A percentile compares a stretch with the other conserved stretches of the same genome.
Evolutionary conservation across 2,888 invertebrate species (phyloP).

Genomic region (Selenia dentaria): DNA sequence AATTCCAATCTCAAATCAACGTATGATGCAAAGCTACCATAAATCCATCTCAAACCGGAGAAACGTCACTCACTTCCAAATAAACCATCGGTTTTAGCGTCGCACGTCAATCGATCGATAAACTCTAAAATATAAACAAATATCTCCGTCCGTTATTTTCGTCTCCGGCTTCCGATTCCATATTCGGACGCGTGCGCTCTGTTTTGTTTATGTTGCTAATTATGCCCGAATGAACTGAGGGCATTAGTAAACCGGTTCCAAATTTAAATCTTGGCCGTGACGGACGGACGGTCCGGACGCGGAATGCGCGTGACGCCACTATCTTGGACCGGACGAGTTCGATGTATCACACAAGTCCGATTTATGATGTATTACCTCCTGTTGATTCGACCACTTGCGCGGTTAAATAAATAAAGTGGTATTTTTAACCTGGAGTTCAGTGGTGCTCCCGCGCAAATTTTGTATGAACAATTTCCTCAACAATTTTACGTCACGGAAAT

Average conservation of each 20-base stretch:
- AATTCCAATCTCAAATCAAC: neutral
- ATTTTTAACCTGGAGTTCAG: conserved; percentile 1
- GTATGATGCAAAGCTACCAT: neutral
- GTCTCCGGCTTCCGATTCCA: conserved; percentile 48
- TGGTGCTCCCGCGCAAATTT: neutral
- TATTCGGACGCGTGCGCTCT: conserved; percentile 52
- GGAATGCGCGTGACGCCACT: conserved; percentile 73
- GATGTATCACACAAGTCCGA: conserved; percentile 36
- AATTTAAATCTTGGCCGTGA: conserved; percentile 73
- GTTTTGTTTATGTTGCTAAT: conserved; percentile 61
- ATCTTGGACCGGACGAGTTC: conserved; percentile 30
- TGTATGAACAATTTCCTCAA: too few relatives aligned
- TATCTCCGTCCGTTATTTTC: conserved; percentile 43
- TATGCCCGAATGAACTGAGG: conserved; percentile 45
- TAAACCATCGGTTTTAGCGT: conserved; percentile 6
- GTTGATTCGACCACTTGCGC: conserved; percentile 40
- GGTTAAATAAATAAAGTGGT: conserved; percentile 8
- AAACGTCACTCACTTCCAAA: neutral
- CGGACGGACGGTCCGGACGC: conserved; percentile 41
- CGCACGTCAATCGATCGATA: conserved; percentile 23
- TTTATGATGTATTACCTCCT: conserved; percentile 48
- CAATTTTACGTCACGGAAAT: too few relatives aligned
- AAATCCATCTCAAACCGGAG: neutral
- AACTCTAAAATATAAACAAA: conserved; percentile 21
- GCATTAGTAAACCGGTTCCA: conserved; percentile 66